phyloP scores from a whole-genome alignment of 2,888 invertebrate genomes.

The Iphiclides podalirius region DNA sequence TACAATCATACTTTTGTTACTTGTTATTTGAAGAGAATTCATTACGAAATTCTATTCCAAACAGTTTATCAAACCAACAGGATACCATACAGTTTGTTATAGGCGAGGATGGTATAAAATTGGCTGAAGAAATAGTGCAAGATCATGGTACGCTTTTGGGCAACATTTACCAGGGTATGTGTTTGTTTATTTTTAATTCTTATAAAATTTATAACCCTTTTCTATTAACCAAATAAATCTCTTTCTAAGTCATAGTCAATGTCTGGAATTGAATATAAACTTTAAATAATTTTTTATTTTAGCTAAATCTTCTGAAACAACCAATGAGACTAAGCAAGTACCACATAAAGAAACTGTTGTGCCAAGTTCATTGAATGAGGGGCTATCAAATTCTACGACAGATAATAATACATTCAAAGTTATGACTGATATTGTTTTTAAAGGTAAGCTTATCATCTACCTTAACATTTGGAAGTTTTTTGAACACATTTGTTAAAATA shows the following conservation, averaged over 20 bases:
- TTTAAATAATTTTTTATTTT: no score
- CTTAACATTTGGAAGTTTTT: no score
- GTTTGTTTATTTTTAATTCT: neutral
- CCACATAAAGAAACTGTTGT: neutral
- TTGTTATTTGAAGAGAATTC: neutral
- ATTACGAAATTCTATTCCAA: constrained; percentile 10
- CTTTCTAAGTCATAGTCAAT: no score
- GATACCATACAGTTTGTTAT: constrained; percentile 30
- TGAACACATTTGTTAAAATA: no score
- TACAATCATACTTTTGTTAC: no score
- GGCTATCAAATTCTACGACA: neutral
- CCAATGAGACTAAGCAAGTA: neutral
- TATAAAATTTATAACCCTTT: no score
- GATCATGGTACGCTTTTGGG: constrained; percentile 26
- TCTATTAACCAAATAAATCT: neutral
- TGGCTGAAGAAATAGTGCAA: constrained; percentile 35
- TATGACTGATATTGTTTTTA: constrained; percentile 56
- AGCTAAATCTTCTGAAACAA: constrained; percentile 21
- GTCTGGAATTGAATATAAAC: no score
- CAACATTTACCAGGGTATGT: constrained; percentile 8
- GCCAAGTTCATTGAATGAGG: neutral
- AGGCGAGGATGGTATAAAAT: constrained; percentile 30
- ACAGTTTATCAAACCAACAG: constrained; percentile 26
- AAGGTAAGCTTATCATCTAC: no score
- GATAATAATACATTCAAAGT: constrained; percentile 40